Base-by-base conservation (phyloP, 2,888 invertebrate species). In the Hydrotaea cyrtoneurina region DNA sequence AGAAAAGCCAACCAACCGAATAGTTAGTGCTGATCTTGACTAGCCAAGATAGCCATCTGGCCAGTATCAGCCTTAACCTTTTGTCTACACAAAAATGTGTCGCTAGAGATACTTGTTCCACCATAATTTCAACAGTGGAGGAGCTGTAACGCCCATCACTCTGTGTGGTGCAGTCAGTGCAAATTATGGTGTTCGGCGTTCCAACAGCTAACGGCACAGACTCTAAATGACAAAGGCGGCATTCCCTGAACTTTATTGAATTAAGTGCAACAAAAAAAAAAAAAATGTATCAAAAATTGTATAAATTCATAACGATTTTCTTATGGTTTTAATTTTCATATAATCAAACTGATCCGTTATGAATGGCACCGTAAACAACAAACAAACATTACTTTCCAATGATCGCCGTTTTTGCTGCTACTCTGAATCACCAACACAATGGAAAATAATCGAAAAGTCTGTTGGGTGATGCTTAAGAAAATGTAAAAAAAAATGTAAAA, bases 401-500 rank as follows among this genome's bases (percentile, higher is more conserved):
- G 15, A 39, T 55, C 13, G 19, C 11, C 31, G 31, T 31, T 7
- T 31, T 31, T 17, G 1, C n/a, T 31, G 7, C 50, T 7, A 13
- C 23, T 59, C 15, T 36, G 2, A 15, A n/a, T 10, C 53, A 0
- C 13, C 5, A 8, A 53, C 15, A 71, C 50, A 17, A 46, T 31
- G 59, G 43, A 46, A 55, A 43, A 15, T 43, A 75, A 75, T 46
- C 7, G 1, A 31, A 50, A n/a, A n/a, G n/a, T 50, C 50, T 50
- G 50, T 7, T 15, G 3, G 31, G 31, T n/a, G 8, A 50, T 50
- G 13, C n/a, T 0, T 50, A 50, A 15, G 15, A 1, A 4, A 57
- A 39, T 53, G 57, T 64, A 75, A 23, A 19, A 31, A 36, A 76
- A 62, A 46, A n/a, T n/a, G n/a, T 71, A 80, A 71, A 78, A n/a